Conservation (phyloP, 2,888 invertebrate genomes). For the Axea sp. region DNA sequence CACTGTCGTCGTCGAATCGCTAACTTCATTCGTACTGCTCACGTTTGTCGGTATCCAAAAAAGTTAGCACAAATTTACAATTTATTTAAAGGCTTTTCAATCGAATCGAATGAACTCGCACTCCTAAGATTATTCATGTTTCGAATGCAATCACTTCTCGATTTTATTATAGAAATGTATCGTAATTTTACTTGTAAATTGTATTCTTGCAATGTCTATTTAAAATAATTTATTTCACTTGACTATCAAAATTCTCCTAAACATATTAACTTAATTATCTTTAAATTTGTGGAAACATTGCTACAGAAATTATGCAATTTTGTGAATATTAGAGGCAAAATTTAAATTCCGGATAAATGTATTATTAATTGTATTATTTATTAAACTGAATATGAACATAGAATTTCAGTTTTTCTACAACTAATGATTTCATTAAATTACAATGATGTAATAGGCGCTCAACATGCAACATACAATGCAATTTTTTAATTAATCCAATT, state of each 20-base stretch:
- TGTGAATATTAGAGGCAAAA: too few species aligned
- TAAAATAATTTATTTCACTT: too few species aligned
- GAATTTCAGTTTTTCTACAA: too few species aligned
- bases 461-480: neutral
- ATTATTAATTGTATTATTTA: constrained; percentile 7
- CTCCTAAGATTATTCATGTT: constrained; percentile 43
- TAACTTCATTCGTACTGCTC: constrained; percentile 67
- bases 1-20: constrained; percentile 65
- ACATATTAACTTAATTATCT: too few species aligned
- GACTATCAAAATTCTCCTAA: too few species aligned
- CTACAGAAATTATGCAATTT: too few species aligned
- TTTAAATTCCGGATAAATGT: too few species aligned
- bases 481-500: constrained; percentile 29
- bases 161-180: constrained; percentile 1
- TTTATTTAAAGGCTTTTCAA: constrained; percentile 73
- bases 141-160: neutral
- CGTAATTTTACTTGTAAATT: neutral
- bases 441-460: constrained; percentile 6
- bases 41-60: constrained; percentile 56
- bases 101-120: constrained; percentile 68
- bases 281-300: too few species aligned
- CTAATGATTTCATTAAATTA: constrained; percentile 9
- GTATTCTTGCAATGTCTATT: too few species aligned
- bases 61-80: constrained; percentile 71
- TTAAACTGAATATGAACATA: neutral